These are phyloP conservation scores for Xanthia icteritia DNA, from an alignment of 2,888 invertebrate genomes.

Conservation along the genomic window DNA sequence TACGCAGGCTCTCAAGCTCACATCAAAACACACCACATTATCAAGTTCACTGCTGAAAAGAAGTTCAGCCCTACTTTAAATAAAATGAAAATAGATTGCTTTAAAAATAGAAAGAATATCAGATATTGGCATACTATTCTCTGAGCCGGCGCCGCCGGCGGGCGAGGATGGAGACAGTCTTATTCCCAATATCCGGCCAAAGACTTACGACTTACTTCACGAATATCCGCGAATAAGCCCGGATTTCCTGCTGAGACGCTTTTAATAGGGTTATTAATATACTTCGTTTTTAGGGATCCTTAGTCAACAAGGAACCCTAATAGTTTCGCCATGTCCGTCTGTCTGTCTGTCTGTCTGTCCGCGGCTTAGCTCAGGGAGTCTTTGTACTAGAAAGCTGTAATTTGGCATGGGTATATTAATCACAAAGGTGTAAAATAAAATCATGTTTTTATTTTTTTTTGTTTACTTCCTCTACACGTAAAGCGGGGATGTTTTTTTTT, in stretches of 20 bases:
- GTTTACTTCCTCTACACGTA: no score
- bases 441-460: no score
- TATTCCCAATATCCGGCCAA: slow-evolving; percentile 54
- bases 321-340: no score
- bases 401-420: no score
- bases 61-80: background rate
- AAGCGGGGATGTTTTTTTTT: no score
- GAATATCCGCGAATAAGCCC: slow-evolving; percentile 26
- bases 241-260: slow-evolving; percentile 4
- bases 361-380: no score
- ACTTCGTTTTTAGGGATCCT: background rate
- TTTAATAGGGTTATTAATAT: slow-evolving; percentile 39
- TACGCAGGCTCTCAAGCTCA: background rate
- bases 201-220: slow-evolving; percentile 23
- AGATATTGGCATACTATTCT: slow-evolving; percentile 13
- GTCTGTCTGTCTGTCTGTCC: no score
- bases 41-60: background rate
- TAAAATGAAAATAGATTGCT: slow-evolving; percentile 12
- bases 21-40: background rate
- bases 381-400: no score
- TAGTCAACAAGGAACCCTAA: no score
- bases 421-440: no score
- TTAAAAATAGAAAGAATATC: slow-evolving; percentile 25
- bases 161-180: background rate
- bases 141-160: background rate